phyloP scores from a whole-genome alignment of 1,140 invertebrate genomes.

The Stenopsyche tienmushanensis region DNA sequence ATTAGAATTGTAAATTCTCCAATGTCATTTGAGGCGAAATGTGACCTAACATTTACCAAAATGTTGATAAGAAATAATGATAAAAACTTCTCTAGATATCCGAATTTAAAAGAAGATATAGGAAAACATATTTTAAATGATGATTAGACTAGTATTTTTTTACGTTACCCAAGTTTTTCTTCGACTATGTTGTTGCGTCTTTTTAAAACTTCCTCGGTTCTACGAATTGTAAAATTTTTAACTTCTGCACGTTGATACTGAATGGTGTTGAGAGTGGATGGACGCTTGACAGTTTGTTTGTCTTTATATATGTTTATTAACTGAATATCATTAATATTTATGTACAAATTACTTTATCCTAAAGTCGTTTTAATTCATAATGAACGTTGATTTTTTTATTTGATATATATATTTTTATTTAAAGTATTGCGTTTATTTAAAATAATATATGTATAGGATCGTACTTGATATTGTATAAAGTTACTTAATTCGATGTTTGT shows the following conservation, averaged over 20 bases:
- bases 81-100: slow-evolving; percentile 49
- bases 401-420: slow-evolving; percentile 33
- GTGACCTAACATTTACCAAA: slow-evolving; percentile 26
- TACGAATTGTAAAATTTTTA: slow-evolving; percentile 14
- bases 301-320: too few species aligned
- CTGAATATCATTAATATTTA: too few species aligned
- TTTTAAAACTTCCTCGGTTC: slow-evolving; percentile 22
- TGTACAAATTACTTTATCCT: slow-evolving; percentile 30
- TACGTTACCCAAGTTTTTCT: slow-evolving; percentile 23
- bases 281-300: too few species aligned
- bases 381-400: slow-evolving; percentile 33
- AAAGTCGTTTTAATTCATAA: slow-evolving; percentile 29
- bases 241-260: too few species aligned
- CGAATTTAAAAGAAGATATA: slow-evolving; percentile 46
- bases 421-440: slow-evolving; percentile 31
- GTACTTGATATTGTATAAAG: slow-evolving; percentile 39
- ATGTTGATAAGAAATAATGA: slow-evolving; percentile 38
- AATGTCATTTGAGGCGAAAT: slow-evolving; percentile 36
- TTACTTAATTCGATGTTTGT: slow-evolving; percentile 42
- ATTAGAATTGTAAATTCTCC: slow-evolving; percentile 39
- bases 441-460: slow-evolving; percentile 5
- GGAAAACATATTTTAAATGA: slow-evolving; percentile 31
- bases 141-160: slow-evolving; percentile 14
- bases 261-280: too few species aligned
- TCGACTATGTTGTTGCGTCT: slow-evolving; percentile 12